A percentile compares a stretch with the other conserved stretches of the same genome.
Conservation (phyloP, 2,113 vertebrate genomes). For the Dendrocopos noguchii region DNA sequence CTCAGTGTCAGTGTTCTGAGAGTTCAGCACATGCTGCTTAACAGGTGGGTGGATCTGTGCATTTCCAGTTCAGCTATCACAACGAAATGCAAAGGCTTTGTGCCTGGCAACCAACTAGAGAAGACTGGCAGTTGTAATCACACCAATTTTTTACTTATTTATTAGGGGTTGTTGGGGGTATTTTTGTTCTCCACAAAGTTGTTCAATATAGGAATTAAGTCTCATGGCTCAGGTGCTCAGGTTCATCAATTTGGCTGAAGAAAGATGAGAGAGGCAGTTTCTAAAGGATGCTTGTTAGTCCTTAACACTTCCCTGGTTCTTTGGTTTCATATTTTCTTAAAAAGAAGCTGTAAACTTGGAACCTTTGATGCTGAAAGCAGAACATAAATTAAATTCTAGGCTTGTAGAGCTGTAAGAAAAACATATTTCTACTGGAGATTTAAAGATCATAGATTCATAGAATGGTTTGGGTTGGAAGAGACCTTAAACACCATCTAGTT, state of each 20-base stretch:
- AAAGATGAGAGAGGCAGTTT: background rate
- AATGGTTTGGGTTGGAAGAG: no score
- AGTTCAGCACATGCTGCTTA: background rate
- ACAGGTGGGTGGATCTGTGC: background rate
- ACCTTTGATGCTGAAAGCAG: background rate
- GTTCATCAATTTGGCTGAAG: background rate
- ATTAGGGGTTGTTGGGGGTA: background rate
- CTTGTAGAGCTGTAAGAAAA: background rate
- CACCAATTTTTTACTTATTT: background rate
- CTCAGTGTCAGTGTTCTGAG: rapidly evolving
- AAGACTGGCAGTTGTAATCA: background rate
- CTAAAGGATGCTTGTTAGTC: background rate
- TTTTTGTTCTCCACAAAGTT: background rate
- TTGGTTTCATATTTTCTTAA: background rate
- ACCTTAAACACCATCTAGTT: no score
- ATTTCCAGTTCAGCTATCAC: background rate
- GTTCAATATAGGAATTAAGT: background rate
- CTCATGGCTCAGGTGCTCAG: background rate
- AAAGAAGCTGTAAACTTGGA: background rate
- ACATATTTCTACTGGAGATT: background rate
- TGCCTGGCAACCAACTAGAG: background rate
- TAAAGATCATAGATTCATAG: background rate
- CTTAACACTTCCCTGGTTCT: background rate
- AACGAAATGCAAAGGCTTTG: background rate
- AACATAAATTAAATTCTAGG: background rate